These are phyloP conservation scores for Cephus runcator DNA, from an alignment of 2,888 invertebrate species.

Conservation along the genomic window DNA sequence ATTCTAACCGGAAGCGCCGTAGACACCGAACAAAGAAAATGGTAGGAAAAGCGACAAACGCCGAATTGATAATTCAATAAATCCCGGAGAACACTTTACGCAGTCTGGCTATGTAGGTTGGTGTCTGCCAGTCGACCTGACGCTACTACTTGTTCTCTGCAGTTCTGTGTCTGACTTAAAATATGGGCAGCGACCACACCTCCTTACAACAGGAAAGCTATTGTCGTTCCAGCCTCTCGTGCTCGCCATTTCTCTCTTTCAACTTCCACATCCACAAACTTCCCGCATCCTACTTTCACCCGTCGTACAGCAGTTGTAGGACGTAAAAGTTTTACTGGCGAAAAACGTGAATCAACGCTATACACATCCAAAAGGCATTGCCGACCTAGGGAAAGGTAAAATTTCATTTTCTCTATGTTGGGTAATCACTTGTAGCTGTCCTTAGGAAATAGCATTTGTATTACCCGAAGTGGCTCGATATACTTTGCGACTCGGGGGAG, in stretches of 20 bases:
- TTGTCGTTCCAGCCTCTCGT: slow-evolving; percentile 39
- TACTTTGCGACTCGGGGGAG: not conserved
- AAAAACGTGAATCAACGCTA: not conserved
- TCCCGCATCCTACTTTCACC: not conserved
- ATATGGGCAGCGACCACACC: slow-evolving; percentile 59
- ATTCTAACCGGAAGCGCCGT: not conserved
- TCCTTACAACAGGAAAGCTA: slow-evolving; percentile 51
- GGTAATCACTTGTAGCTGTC: not conserved
- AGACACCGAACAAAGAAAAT: not conserved
- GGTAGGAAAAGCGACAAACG: not conserved
- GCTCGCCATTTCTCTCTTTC: not conserved
- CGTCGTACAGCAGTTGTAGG: not conserved
- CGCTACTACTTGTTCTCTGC: slow-evolving; percentile 47
- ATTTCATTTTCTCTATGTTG: not conserved
- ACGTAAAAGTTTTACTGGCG: not conserved
- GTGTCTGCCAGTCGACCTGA: slow-evolving; percentile 16
- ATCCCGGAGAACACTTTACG: slow-evolving; percentile 15
- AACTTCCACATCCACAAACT: not conserved
- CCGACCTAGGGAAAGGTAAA: not conserved
- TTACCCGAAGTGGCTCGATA: not conserved
- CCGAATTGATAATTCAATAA: slow-evolving; percentile 24
- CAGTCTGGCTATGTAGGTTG: not conserved
- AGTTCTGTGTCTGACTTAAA: slow-evolving; percentile 61
- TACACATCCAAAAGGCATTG: not conserved
- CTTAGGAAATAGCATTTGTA: not conserved